These are phyloP conservation scores for Anthophora plumipes DNA, from an alignment of 2,888 invertebrate genomes.

Conservation along the genomic window DNA sequence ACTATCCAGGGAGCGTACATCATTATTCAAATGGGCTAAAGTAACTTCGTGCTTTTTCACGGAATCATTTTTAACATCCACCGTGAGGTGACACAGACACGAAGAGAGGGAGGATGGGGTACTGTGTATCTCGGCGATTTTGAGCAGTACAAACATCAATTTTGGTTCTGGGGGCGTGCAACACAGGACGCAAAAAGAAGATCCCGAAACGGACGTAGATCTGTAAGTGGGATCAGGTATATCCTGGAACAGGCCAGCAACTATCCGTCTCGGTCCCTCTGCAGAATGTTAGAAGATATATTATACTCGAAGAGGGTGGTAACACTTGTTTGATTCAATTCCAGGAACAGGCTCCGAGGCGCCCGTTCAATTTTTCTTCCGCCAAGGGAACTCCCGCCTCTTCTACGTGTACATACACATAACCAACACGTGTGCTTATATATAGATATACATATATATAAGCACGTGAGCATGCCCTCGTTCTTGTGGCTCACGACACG, in stretches of 20 bases:
- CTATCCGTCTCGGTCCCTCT: conserved; percentile 76
- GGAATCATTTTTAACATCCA: conserved; percentile 52
- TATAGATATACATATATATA: neutral
- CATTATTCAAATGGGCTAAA: conserved; percentile 22
- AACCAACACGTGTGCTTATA: neutral
- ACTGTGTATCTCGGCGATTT: conserved; percentile 59
- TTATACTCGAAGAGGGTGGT: conserved; percentile 77
- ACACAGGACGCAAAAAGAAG: conserved; percentile 66
- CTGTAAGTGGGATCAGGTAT: conserved; percentile 71
- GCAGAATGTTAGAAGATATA: conserved; percentile 77
- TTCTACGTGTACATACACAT: neutral
- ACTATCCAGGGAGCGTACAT: neutral
- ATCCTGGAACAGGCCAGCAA: conserved; percentile 69
- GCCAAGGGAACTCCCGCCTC: conserved; percentile 55
- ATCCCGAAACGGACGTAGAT: conserved; percentile 60
- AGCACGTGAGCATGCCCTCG: neutral
- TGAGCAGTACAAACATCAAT: conserved; percentile 67
- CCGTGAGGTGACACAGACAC: conserved; percentile 30
- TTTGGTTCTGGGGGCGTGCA: conserved; percentile 58
- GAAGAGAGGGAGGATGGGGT: neutral
- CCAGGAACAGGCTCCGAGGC: conserved; percentile 76
- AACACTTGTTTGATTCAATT: conserved; percentile 83
- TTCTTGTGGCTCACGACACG: conserved; percentile 29
- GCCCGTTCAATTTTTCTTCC: conserved; percentile 78
- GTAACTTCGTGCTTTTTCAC: conserved; percentile 12